Conservation (phyloP, 2,888 invertebrate genomes). For the Limnephilus auricula region DNA sequence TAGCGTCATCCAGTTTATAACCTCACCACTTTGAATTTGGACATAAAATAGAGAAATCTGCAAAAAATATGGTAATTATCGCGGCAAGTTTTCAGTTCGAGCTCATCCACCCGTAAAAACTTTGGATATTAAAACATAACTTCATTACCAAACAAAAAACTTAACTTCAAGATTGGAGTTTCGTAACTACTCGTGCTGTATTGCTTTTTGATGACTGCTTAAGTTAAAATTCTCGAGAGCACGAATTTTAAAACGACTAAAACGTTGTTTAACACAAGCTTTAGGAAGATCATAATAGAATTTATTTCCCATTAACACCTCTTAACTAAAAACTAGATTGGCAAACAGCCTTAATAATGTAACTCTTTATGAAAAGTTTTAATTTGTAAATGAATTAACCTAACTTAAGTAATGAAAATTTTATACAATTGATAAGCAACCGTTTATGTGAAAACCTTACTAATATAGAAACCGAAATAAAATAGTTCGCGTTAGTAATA, state of each 20-base stretch:
- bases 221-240: not conserved
- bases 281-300: not conserved
- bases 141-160: not conserved
- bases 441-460: too few species aligned
- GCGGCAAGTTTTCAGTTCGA: not conserved
- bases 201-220: not conserved
- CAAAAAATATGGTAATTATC: not conserved
- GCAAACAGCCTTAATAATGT: not conserved
- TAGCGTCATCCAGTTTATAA: not conserved
- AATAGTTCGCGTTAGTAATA: too few species aligned
- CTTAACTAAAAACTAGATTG: not conserved
- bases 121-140: not conserved
- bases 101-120: not conserved
- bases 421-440: too few species aligned
- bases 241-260: not conserved
- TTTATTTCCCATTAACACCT: not conserved
- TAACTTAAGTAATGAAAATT: too few species aligned
- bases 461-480: too few species aligned
- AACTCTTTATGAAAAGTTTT: too few species aligned
- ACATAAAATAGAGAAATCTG: not conserved
- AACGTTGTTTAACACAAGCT: not conserved
- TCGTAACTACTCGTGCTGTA: not conserved
- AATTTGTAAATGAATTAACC: too few species aligned
- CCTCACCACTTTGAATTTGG: not conserved
- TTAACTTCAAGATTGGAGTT: not conserved